Percentiles rank a stretch among this genome's conserved stretches.
These are phyloP conservation scores for Clarias macrocephalus DNA, from an alignment of 2,113 vertebrate species.

Conservation along the genomic window DNA sequence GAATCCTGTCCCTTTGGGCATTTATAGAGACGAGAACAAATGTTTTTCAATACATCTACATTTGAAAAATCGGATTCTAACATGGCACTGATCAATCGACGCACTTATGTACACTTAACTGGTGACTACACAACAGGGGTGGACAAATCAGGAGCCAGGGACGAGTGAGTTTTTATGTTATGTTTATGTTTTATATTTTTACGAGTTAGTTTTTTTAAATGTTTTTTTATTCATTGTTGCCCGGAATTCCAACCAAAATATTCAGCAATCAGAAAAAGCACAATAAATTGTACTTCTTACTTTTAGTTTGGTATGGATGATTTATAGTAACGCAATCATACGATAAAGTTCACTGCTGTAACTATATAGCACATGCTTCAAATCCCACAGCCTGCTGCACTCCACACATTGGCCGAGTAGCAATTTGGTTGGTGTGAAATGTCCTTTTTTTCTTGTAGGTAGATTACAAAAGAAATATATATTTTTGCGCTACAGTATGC, in stretches of 20 bases:
- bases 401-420: neutral
- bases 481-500: too few relatives aligned
- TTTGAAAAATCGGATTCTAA: neutral
- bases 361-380: neutral
- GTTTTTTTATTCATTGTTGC: neutral
- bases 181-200: too few relatives aligned
- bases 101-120: conserved; percentile 21
- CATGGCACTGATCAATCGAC: conserved; percentile 26
- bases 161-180: neutral
- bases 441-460: neutral
- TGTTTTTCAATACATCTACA: conserved; percentile 14
- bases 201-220: too few relatives aligned
- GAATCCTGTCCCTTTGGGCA: conserved; percentile 33
- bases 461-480: neutral
- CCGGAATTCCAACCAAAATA: neutral
- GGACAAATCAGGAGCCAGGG: neutral
- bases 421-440: neutral
- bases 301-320: neutral
- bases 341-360: neutral
- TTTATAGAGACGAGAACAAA: neutral
- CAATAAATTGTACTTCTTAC: neutral
- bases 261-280: neutral
- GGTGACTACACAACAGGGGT: neutral
- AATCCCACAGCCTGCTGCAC: neutral
- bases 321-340: neutral